phyloP scores from a whole-genome alignment of 2,797 vertebrate species.

The Poeciliopsis presidionis region DNA sequence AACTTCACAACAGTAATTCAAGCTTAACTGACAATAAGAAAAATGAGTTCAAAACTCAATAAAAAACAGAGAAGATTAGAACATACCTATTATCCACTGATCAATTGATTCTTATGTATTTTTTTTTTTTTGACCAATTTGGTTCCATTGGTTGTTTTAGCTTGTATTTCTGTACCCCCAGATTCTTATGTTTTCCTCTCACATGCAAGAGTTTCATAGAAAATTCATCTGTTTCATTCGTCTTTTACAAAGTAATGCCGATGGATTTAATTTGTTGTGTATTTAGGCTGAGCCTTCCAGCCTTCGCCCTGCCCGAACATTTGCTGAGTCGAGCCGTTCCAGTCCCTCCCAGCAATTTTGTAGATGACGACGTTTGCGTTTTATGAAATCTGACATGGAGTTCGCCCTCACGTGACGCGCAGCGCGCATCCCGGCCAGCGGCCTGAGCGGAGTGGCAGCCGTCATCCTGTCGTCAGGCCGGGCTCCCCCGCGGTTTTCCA shows the following conservation, averaged over 20 bases:
- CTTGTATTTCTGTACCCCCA: not conserved
- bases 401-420: slow-evolving; percentile 27
- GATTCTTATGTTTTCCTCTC: not conserved
- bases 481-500: slow-evolving; percentile 25
- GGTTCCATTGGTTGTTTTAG: not conserved
- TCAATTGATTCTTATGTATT: no score
- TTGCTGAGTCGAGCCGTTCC: slow-evolving; percentile 42
- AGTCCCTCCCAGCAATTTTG: slow-evolving; percentile 9
- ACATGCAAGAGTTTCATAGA: not conserved
- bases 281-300: not conserved
- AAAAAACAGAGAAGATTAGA: not conserved
- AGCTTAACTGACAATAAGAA: not conserved
- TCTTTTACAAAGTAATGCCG: not conserved
- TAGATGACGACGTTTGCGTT: slow-evolving; percentile 16
- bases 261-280: not conserved
- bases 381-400: slow-evolving; percentile 47
- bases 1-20: not conserved
- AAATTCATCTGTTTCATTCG: not conserved
- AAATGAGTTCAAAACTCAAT: not conserved
- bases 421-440: slow-evolving; percentile 20
- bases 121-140: not conserved
- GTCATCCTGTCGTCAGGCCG: slow-evolving; percentile 12
- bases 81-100: no score
- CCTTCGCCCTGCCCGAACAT: slow-evolving; percentile 10
- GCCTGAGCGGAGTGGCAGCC: slow-evolving; percentile 44